These are phyloP conservation scores for Cyphotilapia sp. DNA, from an alignment of 2,113 vertebrate species.

Conservation along the genomic window DNA sequence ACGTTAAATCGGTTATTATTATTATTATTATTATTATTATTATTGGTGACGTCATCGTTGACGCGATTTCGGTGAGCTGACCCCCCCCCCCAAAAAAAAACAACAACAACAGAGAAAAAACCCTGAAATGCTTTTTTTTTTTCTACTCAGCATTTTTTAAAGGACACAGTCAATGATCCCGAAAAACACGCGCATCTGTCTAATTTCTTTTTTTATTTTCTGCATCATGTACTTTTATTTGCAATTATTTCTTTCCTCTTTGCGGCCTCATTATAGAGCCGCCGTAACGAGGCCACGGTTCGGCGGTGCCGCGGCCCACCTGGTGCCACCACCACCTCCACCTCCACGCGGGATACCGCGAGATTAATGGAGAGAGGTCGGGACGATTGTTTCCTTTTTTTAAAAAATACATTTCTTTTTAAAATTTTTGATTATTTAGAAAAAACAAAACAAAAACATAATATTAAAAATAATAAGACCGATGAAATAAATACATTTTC, in stretches of 20 bases:
- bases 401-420: accelerated
- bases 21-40: background rate
- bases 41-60: background rate
- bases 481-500: background rate
- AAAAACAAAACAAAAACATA: background rate
- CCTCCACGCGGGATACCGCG: background rate
- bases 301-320: conserved; percentile 66
- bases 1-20: background rate
- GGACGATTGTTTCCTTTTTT: background rate
- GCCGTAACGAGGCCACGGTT: conserved; percentile 74
- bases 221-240: conserved; percentile 80
- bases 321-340: conserved; percentile 59
- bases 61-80: background rate
- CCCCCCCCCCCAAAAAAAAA: no score
- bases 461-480: background rate
- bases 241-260: conserved; percentile 72
- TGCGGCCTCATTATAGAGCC: conserved; percentile 64
- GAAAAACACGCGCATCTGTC: conserved; percentile 77
- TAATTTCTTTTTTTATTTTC: conserved; percentile 79
- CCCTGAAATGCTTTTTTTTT: conserved; percentile 32
- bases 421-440: background rate
- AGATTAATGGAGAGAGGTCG: conserved; percentile 9
- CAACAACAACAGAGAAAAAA: background rate
- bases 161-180: conserved; percentile 75
- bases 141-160: conserved; percentile 58